Evolutionary conservation across 1,140 invertebrate species (phyloP), one percentile per base, ranked within the genome.

Genomic region (Bombus superbus): DNA sequence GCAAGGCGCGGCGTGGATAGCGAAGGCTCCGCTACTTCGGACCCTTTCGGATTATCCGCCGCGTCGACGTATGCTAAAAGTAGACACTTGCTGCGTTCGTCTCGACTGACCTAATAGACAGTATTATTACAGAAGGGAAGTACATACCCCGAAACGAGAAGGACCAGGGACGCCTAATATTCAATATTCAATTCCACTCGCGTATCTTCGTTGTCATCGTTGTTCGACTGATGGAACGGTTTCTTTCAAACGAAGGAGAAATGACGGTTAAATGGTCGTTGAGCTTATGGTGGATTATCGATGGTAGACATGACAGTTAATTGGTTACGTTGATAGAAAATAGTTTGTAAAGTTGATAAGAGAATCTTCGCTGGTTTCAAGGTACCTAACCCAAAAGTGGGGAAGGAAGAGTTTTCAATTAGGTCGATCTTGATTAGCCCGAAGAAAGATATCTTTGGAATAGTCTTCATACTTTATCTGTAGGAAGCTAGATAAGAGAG

Each of bases 71-170:
- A 68, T 83, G 85, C 85, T 86, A 86, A 86, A 86, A 86, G 85
- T 86, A 86, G 85, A 85, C 78, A 85, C 84, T 81, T 77, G 85
- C 81, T 77, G 57, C 69, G 81, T 86, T 82, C 85, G 74, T 83
- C 77, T 83, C 78, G 72, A 86, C 81, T 86, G 85, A 86, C 78
- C 84, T 85, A 85, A 85, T 85, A 85, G 84, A 85, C 79, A 71
- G 62, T 85, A 85, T 81, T 81, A 85, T 85, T 85, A 81, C 74
- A 75, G 84, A 47, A 75, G 47, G 71, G 78, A 81, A 85, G 83
- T 74, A 38, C 22, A 32, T 64, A n/a, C 8, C 38, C 40, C 11
- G 32, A 25, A 11, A 25, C 10, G 38, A 38, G 25, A 28, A 11
- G 38, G 28, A 32, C 44, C 57, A 73, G n/a, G 18, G 44, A 53